Evolutionary conservation across 2,113 vertebrate genomes (phyloP), one percentile per base, ranked within the genome.

Genomic region (Alouatta palliata): DNA sequence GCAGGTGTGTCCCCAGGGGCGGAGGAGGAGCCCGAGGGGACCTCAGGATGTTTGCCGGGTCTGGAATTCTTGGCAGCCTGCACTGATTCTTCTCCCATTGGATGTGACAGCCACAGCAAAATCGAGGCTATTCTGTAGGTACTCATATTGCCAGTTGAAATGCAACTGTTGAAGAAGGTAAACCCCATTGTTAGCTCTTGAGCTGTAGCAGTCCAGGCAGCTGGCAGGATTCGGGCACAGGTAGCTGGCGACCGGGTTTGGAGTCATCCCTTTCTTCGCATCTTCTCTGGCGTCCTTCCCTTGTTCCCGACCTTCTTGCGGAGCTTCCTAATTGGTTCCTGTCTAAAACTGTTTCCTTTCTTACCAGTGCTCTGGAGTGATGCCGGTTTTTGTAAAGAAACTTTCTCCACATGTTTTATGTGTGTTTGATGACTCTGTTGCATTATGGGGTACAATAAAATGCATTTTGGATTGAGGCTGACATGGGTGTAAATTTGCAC

Each of bases 201-300:
- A 30, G 9, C n/a, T 5, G 3, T 11, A 17, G 5, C 3, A 27
- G 0, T 23, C 20, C 16, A 8, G 32, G 73, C 20, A n/a, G 77
- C 49, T 1, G 20, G 40, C 8, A 16, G 85, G 85, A 17, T 16
- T 27, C 6, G 2, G 61, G 25, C 25, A 30, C 32, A 8, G 58
- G 76, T 23, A 37, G n/a, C 21, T 23, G n/a, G 49, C 1, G 1
- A 23, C 66, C 13, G 2, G 1, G 0, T 5, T 30, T 54, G 30
- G 47, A 43, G 49, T 21, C 73, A 3, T 16, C 49, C 61, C 2
- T 30, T n/a, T 8, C 83, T 52, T 45, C 3, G 37, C 80, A 2
- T 47, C 8, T 17, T 32, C 23, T 5, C 58, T 3, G 0, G 23
- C 58, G 6, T 5, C 45, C 8, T 17, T 43, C 43, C 25, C 37